These are phyloP conservation scores for Poeciliopsis paucimaculata DNA, from an alignment of 2,797 vertebrate genomes.

Conservation along the genomic window DNA sequence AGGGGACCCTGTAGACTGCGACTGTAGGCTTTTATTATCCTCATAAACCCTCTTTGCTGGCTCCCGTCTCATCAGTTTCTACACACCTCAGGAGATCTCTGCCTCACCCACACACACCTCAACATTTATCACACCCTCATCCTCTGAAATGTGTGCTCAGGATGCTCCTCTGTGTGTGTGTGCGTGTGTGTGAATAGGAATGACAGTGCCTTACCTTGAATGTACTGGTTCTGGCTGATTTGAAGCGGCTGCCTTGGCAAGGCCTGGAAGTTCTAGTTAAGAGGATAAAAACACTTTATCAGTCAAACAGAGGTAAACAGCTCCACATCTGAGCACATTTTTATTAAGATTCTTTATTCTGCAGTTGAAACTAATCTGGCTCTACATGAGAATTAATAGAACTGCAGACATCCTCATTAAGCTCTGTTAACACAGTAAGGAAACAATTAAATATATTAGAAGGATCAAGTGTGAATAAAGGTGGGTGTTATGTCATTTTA, in stretches of 20 bases:
- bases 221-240: slow-evolving; percentile 78
- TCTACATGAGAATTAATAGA: not conserved
- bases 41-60: slow-evolving; percentile 45
- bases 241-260: slow-evolving; percentile 89
- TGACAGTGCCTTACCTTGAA: slow-evolving; percentile 78
- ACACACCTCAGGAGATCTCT: slow-evolving; percentile 26
- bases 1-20: slow-evolving; percentile 16
- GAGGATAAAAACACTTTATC: slow-evolving; percentile 28
- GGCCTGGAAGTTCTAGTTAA: slow-evolving; percentile 91
- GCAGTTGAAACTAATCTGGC: slow-evolving; percentile 16
- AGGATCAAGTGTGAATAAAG: not conserved
- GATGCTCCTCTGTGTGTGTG: slow-evolving; percentile 15
- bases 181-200: slow-evolving; percentile 20
- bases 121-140: slow-evolving; percentile 51
- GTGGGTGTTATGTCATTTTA: not conserved
- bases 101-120: slow-evolving; percentile 6
- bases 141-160: slow-evolving; percentile 11
- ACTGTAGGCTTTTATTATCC: slow-evolving; percentile 41
- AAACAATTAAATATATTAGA: not conserved
- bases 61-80: slow-evolving; percentile 43
- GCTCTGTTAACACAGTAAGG: not conserved
- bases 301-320: slow-evolving; percentile 13
- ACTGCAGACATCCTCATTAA: not conserved
- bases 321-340: slow-evolving; percentile 10
- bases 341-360: slow-evolving; percentile 10